Conservation (phyloP, 1,140 invertebrate genomes). For the Sipha flava region DNA sequence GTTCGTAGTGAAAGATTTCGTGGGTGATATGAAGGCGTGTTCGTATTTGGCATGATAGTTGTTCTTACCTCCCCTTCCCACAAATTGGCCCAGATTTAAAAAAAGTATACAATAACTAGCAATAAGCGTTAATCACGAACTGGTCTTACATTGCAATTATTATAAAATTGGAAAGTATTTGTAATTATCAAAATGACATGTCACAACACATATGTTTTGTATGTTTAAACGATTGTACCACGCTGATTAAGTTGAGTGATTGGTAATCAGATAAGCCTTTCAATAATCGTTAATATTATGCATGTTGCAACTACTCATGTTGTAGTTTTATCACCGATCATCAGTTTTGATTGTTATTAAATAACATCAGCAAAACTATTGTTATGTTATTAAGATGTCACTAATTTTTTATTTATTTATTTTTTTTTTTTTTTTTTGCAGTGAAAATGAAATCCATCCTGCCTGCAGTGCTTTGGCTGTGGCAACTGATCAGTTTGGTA, state of each 20-base stretch:
- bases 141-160: background rate
- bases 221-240: background rate
- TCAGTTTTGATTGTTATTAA: background rate
- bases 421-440: slow-evolving; percentile 1
- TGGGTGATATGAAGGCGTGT: slow-evolving; percentile 27
- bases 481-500: slow-evolving; percentile 13
- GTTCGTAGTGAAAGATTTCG: slow-evolving; percentile 2
- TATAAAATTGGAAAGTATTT: slow-evolving; percentile 10
- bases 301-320: background rate
- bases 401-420: background rate
- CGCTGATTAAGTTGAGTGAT: background rate
- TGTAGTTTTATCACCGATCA: background rate
- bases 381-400: background rate
- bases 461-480: slow-evolving; percentile 18
- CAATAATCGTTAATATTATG: background rate
- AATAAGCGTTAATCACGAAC: slow-evolving; percentile 22
- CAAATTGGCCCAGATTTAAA: slow-evolving; percentile 1
- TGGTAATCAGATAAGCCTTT: background rate
- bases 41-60: slow-evolving; percentile 22
- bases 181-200: background rate
- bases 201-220: background rate
- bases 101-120: background rate
- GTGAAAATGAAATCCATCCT: slow-evolving; percentile 26
- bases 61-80: background rate
- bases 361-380: background rate